A percentile compares a stretch with the other conserved stretches of the same genome.
phyloP scores from a whole-genome alignment of 2,888 invertebrate species.

The Antheraea yamamai region DNA sequence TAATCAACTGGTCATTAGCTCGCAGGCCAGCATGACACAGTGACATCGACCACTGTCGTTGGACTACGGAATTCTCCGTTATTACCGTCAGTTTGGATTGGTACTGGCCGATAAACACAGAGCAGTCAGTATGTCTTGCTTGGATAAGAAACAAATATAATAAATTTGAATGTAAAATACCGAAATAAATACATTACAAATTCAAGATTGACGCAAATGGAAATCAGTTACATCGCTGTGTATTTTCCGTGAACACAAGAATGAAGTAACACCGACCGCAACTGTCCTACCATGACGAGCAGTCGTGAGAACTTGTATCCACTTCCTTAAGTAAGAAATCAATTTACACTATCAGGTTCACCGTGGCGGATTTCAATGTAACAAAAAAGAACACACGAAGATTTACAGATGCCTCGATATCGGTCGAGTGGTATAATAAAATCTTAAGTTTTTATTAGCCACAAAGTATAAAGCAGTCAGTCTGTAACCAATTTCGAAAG shows the following conservation, averaged over 20 bases:
- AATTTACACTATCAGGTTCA: slow-evolving; percentile 36
- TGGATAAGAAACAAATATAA: too few species aligned
- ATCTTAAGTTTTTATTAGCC: background rate
- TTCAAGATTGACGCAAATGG: background rate
- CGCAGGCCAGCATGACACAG: too few species aligned
- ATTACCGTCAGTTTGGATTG: too few species aligned
- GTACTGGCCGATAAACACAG: too few species aligned
- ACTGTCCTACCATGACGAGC: slow-evolving; percentile 46
- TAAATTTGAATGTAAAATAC: background rate
- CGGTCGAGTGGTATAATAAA: background rate
- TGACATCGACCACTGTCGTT: too few species aligned
- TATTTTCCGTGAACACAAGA: slow-evolving; percentile 29
- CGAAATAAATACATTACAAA: background rate
- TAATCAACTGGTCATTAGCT: too few species aligned
- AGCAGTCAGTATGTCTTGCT: too few species aligned
- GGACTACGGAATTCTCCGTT: too few species aligned
- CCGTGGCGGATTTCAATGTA: slow-evolving; percentile 29
- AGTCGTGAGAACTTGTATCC: slow-evolving; percentile 42
- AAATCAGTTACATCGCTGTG: slow-evolving; percentile 3
- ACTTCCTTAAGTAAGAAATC: slow-evolving; percentile 46
- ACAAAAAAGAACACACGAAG: slow-evolving; percentile 28
- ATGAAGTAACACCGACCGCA: slow-evolving; percentile 32
- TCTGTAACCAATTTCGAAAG: too few species aligned
- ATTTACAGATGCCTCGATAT: slow-evolving; percentile 1
- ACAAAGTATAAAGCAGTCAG: too few species aligned